phyloP scores from a whole-genome alignment of 1,140 invertebrate genomes.

The Protaetia brevitarsis region DNA sequence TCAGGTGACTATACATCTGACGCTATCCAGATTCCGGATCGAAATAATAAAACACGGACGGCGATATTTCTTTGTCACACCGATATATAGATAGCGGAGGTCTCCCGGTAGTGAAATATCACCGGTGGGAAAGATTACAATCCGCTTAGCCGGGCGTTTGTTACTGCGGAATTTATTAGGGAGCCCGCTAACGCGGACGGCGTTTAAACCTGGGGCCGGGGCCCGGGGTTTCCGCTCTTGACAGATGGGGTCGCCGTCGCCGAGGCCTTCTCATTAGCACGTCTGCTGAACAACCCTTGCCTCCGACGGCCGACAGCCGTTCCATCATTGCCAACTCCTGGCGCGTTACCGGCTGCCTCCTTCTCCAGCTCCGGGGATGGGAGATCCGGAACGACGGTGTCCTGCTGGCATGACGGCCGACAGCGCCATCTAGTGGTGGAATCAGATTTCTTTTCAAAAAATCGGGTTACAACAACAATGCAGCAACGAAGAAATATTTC shows the following conservation, averaged over 20 bases:
- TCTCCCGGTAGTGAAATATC: slow-evolving; percentile 39
- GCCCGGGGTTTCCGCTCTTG: slow-evolving; percentile 25
- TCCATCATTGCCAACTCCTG: slow-evolving; percentile 28
- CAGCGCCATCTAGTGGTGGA: too few species aligned
- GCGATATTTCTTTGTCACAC: slow-evolving; percentile 37
- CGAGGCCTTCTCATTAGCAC: slow-evolving; percentile 38
- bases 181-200: slow-evolving; percentile 35
- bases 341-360: neutral
- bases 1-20: too few species aligned
- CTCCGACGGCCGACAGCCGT: slow-evolving; percentile 20
- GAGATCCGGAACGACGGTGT: too few species aligned
- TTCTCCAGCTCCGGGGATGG: too few species aligned
- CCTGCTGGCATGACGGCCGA: too few species aligned
- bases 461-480: too few species aligned
- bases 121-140: slow-evolving; percentile 43
- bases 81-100: slow-evolving; percentile 31
- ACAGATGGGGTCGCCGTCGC: slow-evolving; percentile 34
- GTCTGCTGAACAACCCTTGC: slow-evolving; percentile 33
- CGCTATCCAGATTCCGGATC: too few species aligned
- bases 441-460: too few species aligned
- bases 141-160: slow-evolving; percentile 41
- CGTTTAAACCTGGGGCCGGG: slow-evolving; percentile 19
- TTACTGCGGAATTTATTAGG: slow-evolving; percentile 43
- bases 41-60: slow-evolving; percentile 9
- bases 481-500: too few species aligned